Evolutionary conservation across 2,797 vertebrate species (phyloP).

Genomic region (Lutjanus campechanus): DNA sequence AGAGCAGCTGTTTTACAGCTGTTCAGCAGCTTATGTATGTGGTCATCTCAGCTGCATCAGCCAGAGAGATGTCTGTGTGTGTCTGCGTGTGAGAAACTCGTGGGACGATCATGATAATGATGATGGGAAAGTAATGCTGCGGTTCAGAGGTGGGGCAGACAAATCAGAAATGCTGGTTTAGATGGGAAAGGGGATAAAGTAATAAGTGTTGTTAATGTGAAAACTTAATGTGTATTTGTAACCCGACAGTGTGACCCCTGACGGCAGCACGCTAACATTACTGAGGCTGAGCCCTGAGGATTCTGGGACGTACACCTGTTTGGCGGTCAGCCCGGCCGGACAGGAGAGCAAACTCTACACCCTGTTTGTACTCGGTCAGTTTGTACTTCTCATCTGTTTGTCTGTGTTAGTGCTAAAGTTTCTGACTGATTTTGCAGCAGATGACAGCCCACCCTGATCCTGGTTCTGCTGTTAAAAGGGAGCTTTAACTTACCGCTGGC

Average conservation of each 20-base stretch:
- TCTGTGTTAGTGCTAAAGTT: neutral
- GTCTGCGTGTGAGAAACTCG: constrained; percentile 56
- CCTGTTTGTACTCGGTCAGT: constrained; percentile 89
- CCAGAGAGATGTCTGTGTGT: constrained; percentile 36
- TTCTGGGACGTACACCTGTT: constrained; percentile 91
- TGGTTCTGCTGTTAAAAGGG: no score
- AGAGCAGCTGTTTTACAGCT: constrained; percentile 74
- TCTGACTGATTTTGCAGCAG: neutral
- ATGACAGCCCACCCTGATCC: no score
- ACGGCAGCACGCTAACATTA: constrained; percentile 87
- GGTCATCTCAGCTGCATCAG: constrained; percentile 36
- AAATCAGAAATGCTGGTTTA: constrained; percentile 17
- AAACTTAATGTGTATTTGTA: constrained; percentile 13
- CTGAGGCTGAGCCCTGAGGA: constrained; percentile 84
- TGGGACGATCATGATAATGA: constrained; percentile 49
- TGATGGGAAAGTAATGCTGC: constrained; percentile 60
- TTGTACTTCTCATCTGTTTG: neutral
- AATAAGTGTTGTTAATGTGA: constrained; percentile 7
- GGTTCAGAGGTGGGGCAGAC: constrained; percentile 14
- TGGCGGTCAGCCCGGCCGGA: constrained; percentile 87
- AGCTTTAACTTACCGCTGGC: no score
- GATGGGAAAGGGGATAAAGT: neutral
- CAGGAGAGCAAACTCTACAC: constrained; percentile 89
- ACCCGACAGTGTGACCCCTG: constrained; percentile 83
- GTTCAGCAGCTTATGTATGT: constrained; percentile 50